A percentile compares a stretch with the other conserved stretches of the same genome.
Conservation (phyloP, 2,113 vertebrate species). For the Amia ocellicauda region DNA sequence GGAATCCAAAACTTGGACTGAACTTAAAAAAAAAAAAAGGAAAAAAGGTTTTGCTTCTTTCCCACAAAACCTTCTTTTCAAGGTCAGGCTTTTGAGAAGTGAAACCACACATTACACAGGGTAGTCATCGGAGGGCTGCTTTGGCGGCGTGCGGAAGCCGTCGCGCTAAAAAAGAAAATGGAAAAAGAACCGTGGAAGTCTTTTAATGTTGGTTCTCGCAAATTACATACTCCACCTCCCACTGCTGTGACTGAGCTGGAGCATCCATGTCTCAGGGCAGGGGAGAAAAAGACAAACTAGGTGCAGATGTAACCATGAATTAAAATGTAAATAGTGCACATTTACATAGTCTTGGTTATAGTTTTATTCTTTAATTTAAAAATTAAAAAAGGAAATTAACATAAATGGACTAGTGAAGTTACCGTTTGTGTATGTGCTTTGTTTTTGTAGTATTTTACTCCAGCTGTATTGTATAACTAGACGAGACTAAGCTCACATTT, state of each 20-base stretch:
- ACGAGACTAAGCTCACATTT: too few relatives aligned
- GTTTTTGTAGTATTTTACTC: not conserved
- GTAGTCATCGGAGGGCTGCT: not conserved
- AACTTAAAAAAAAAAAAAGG: not conserved
- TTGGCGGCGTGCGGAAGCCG: not conserved
- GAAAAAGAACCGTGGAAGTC: not conserved
- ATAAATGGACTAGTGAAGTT: slow-evolving; percentile 1
- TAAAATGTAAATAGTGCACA: not conserved
- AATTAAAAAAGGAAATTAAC: too few relatives aligned
- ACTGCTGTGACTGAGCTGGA: too few relatives aligned
- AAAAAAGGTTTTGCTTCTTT: not conserved
- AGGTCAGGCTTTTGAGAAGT: not conserved
- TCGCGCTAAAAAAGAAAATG: not conserved
- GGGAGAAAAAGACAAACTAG: too few relatives aligned
- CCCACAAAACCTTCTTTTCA: not conserved
- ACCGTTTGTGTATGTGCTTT: not conserved
- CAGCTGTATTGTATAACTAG: not conserved
- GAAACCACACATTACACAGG: not conserved
- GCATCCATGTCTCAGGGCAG: too few relatives aligned
- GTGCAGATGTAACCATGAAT: not conserved
- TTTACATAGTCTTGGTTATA: not conserved
- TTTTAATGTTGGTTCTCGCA: too few relatives aligned
- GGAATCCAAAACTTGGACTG: not conserved
- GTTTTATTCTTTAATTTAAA: not conserved
- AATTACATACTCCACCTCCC: too few relatives aligned